Base-by-base conservation (phyloP, 2,113 vertebrate species). In the Abramis brama region DNA sequence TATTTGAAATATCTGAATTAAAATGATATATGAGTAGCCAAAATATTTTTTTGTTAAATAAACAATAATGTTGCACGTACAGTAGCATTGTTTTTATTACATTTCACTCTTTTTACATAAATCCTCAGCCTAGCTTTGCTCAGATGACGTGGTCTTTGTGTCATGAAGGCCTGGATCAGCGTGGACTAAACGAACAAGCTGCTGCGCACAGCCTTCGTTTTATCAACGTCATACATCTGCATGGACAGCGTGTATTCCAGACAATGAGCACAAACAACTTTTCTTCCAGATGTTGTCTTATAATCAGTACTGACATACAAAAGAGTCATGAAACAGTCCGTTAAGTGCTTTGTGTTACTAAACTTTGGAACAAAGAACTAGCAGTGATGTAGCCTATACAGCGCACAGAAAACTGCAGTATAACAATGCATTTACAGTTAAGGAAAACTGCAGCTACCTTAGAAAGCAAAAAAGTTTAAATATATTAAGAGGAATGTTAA, bases 181-280 rank as follows among this genome's bases (percentile, higher is more conserved):
- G 79, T 39, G 36, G 70, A 77, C 59, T 21, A 39, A 68, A n/a
- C 19, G 74, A 71, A 85, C 82, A 84, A 87, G 78, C 82, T 84
- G 66, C 59, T 64, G 2, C 50, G 27, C 55, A 66, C 30, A 82
- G 62, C 21, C 62, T 52, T 55, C 55, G 21, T 43, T 85, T 60
- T 62, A 33, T 62, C 60, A 59, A 1, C 47, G 19, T 76, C 52
- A 50, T 23, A 50, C 30, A 39, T 52, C 70, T 79, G 33, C 33
- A 33, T 4, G 30, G 6, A 25, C 57, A 64, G 70, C 30, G 85
- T 55, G 30, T 27, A 64, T 70, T 77, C 60, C 5, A 59, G 11
- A 25, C 62, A 87, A n/a, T 43, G 36, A 47, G 25, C 6, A 45
- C 50, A 68, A 87, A 77, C 81, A 84, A 30, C 25, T 64, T 62